Conservation (phyloP, 2,888 invertebrate species). For the Cephus sareptanus region DNA sequence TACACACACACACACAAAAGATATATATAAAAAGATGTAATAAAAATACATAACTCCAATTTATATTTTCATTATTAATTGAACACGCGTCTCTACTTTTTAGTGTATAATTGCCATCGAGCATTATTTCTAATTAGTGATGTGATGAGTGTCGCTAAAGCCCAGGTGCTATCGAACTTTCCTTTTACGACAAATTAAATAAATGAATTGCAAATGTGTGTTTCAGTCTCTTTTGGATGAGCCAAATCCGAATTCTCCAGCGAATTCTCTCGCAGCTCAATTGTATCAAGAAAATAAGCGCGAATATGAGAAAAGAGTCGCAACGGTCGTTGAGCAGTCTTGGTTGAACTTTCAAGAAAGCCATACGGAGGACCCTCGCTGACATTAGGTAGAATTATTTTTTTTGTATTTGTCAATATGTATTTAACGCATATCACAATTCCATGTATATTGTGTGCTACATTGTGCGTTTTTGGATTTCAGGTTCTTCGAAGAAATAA, state of each 20-base stretch:
- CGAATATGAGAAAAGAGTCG: slow-evolving; percentile 76
- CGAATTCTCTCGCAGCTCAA: slow-evolving; percentile 76
- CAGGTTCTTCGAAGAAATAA: slow-evolving; percentile 18
- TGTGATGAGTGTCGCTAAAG: neutral
- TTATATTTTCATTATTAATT: slow-evolving; percentile 34
- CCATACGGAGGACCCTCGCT: slow-evolving; percentile 62
- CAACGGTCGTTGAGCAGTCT: slow-evolving; percentile 74
- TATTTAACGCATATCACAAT: neutral
- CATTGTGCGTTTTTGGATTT: neutral
- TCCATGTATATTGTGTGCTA: neutral
- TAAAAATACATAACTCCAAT: slow-evolving; percentile 57
- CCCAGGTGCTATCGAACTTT: slow-evolving; percentile 9
- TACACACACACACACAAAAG: slow-evolving; percentile 24
- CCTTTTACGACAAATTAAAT: neutral
- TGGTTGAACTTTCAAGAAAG: slow-evolving; percentile 69
- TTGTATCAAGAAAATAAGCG: slow-evolving; percentile 75
- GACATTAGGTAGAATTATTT: slow-evolving; percentile 47
- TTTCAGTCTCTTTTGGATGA: slow-evolving; percentile 75
- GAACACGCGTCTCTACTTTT: slow-evolving; percentile 16
- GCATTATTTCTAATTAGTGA: too few relatives aligned
- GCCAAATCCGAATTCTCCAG: slow-evolving; percentile 77
- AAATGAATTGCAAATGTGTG: slow-evolving; percentile 27
- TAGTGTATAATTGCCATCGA: neutral
- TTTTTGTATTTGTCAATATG: neutral
- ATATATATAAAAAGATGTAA: slow-evolving; percentile 38